Percentiles rank a stretch among this genome's conserved stretches.
Evolutionary conservation across 2,888 invertebrate species (phyloP).

Genomic region (Podotricha telesiphe): DNA sequence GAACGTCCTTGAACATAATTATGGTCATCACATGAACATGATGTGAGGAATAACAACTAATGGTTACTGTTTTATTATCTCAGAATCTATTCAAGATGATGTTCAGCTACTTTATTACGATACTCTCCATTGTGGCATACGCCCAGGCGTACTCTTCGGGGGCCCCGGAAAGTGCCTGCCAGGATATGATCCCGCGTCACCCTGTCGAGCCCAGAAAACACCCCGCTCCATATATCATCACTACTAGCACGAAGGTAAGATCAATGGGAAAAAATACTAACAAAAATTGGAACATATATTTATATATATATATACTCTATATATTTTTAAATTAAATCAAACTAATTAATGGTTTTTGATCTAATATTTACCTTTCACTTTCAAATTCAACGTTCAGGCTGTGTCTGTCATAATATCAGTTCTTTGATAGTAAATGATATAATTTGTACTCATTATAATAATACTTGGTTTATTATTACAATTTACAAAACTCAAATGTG

Average conservation of each 20-base stretch:
- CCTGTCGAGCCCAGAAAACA: slow-evolving; percentile 82
- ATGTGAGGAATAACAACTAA: not conserved
- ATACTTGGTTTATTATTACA: no score
- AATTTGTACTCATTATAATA: not conserved
- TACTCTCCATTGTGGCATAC: slow-evolving; percentile 58
- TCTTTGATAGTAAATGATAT: not conserved
- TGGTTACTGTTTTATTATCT: not conserved
- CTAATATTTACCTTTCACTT: slow-evolving; percentile 12
- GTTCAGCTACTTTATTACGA: slow-evolving; percentile 57
- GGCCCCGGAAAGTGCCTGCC: slow-evolving; percentile 85
- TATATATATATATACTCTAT: not conserved
- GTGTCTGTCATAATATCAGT: not conserved
- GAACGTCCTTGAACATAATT: slow-evolving; percentile 16
- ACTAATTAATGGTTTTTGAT: not conserved
- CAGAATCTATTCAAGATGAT: slow-evolving; percentile 54
- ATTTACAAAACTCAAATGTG: no score
- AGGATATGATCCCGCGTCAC: slow-evolving; percentile 87
- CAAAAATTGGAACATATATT: not conserved
- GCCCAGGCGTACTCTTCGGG: slow-evolving; percentile 84
- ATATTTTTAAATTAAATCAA: not conserved
- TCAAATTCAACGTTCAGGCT: not conserved
- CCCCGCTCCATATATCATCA: slow-evolving; percentile 84
- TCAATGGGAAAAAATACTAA: not conserved
- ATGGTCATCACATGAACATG: slow-evolving; percentile 8
- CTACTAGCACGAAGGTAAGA: slow-evolving; percentile 70